Evolutionary conservation across 2,797 vertebrate species (phyloP).

Genomic region (Tinamus major): DNA sequence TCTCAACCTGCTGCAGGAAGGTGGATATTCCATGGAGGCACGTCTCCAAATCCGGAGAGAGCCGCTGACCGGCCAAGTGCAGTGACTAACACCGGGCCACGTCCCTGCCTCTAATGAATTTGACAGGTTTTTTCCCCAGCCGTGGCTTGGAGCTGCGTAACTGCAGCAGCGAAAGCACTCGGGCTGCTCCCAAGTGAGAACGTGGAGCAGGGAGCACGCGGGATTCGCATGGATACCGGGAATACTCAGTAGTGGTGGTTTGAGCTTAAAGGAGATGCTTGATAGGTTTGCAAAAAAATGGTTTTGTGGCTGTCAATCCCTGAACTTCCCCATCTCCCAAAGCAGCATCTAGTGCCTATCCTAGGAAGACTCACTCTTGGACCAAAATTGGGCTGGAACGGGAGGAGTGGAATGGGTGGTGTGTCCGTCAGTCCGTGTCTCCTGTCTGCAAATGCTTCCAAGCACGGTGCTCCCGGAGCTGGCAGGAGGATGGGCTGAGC

Average conservation of each 20-base stretch:
- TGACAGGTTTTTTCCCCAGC: neutral
- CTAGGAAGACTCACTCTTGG: neutral
- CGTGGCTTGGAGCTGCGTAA: neutral
- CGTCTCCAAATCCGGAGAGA: neutral
- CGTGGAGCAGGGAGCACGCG: neutral
- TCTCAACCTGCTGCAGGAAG: neutral
- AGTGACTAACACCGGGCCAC: neutral
- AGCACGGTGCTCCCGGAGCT: neutral
- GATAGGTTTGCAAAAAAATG: neutral
- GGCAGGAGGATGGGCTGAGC: neutral
- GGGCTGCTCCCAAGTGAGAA: slow-evolving; percentile 7
- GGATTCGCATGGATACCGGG: neutral
- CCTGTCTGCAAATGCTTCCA: neutral
- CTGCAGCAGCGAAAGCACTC: neutral
- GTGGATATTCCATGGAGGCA: neutral
- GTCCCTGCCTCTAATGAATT: slow-evolving; percentile 2
- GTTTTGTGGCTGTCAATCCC: neutral
- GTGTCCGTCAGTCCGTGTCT: neutral
- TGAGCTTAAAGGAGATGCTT: neutral
- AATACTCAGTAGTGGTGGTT: neutral
- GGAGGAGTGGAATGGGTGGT: neutral
- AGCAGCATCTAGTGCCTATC: neutral
- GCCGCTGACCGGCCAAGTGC: neutral
- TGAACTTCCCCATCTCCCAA: neutral
- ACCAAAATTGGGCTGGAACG: neutral